Percentiles rank a stretch among this genome's conserved stretches.
Evolutionary conservation across 1,140 invertebrate genomes (phyloP).

Genomic region (Hyphantria cunea): DNA sequence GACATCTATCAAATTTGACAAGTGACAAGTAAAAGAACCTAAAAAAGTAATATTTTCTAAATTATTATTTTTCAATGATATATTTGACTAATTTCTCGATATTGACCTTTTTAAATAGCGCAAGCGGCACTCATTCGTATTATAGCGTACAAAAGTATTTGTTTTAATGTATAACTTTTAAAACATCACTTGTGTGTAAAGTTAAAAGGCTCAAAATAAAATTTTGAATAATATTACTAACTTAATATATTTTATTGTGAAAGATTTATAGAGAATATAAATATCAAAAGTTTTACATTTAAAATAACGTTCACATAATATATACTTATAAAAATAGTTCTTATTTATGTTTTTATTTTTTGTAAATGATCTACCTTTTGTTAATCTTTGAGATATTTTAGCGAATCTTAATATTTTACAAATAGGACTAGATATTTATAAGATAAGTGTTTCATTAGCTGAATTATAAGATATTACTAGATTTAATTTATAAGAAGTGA

Average conservation of each 20-base stretch:
- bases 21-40: too few species aligned
- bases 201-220: constrained; percentile 39
- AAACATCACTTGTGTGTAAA: constrained; percentile 39
- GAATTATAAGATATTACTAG: constrained; percentile 11
- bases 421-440: constrained; percentile 12
- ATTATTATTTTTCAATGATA: neutral
- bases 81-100: constrained; percentile 14
- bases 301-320: constrained; percentile 3
- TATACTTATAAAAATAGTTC: constrained; percentile 11
- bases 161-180: neutral
- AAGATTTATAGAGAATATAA: constrained; percentile 9
- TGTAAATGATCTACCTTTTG: constrained; percentile 31
- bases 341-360: constrained; percentile 10
- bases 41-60: too few species aligned
- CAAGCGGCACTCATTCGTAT: constrained; percentile 16
- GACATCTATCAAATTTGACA: too few species aligned
- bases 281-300: neutral
- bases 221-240: constrained; percentile 40
- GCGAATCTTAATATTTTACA: constrained; percentile 33
- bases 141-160: constrained; percentile 21
- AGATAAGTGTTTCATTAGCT: neutral
- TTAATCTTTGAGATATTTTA: constrained; percentile 48
- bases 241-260: constrained; percentile 25
- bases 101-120: neutral
- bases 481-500: constrained; percentile 8